Evolutionary conservation across 2,113 vertebrate species (phyloP).

Genomic region (Heterotilapia buettikoferi): DNA sequence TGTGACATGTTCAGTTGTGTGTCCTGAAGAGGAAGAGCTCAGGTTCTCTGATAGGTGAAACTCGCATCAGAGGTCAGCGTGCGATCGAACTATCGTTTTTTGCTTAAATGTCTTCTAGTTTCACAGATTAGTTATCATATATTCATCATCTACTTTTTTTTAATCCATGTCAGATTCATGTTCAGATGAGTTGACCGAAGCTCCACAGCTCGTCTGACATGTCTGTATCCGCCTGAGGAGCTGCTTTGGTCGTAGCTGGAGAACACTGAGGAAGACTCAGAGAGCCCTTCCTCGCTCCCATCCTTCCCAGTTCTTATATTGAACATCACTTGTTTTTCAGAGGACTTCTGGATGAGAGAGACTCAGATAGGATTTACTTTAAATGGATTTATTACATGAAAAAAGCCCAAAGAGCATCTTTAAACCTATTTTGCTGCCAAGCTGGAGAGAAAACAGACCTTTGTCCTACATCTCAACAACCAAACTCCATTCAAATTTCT

Average conservation of each 20-base stretch:
- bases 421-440: not conserved
- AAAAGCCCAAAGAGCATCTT: not conserved
- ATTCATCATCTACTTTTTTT: not conserved
- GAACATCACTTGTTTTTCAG: not conserved
- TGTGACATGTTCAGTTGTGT: not conserved
- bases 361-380: not conserved
- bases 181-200: not conserved
- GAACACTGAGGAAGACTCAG: not conserved
- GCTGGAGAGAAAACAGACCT: not conserved
- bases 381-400: not conserved
- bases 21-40: not conserved
- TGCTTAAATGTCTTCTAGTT: not conserved
- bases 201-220: not conserved
- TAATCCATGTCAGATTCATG: not conserved
- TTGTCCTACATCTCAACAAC: not conserved
- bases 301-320: not conserved
- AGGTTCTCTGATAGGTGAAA: not conserved
- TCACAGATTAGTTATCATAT: not conserved
- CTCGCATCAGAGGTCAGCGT: not conserved
- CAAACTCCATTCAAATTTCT: not conserved
- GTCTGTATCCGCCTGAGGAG: not conserved
- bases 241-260: not conserved
- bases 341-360: not conserved
- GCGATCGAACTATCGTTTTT: not conserved
- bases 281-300: not conserved